Evolutionary conservation across 2,888 invertebrate genomes (phyloP), one percentile per base, ranked within the genome.

Genomic region (Heteropelma amictum): DNA sequence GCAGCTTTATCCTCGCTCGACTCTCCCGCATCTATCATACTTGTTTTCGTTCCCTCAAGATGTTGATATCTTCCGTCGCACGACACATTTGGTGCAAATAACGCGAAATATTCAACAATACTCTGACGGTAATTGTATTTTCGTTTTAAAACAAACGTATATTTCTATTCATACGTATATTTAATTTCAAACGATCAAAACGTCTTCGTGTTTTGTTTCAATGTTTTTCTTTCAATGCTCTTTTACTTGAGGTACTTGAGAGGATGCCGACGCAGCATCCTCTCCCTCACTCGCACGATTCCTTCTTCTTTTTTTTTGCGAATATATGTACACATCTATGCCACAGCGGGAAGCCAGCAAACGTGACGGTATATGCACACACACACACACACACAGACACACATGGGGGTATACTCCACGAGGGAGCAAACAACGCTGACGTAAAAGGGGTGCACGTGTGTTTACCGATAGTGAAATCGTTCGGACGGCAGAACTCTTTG

Each of bases 381-480:
- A n/a, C n/a, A n/a, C n/a, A n/a, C n/a, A n/a, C n/a, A n/a, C n/a
- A n/a, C n/a, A n/a, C n/a, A n/a, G n/a, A n/a, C n/a, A n/a, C n/a
- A n/a, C n/a, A n/a, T n/a, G n/a, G 12, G 56, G 33, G 30, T 35
- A 51, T 33, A 40, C 42, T 67, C 35, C 38, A 42, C 67, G 70
- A 63, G 68, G 77, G 72, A 51, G 80, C 79, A 84, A 83, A 82
- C 80, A 80, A 76, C 78, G 79, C 79, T 81, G 81, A 83, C 81
- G 81, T 81, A 79, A 82, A 69, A 61, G 60, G 49, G 69, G 75
- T 61, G 82, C 85, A 83, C 84, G 86, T 85, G 85, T 84, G 86
- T 86, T 84, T 84, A 81, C 83, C 60, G 78, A 75, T 64, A 64
- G 71, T 45, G 70, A 75, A 77, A 72, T 78, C 79, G 77, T 77